Percentiles rank a stretch among this genome's conserved stretches.
Conservation (phyloP, 2,888 invertebrate species). For the Troglohyphantes excavatus region DNA sequence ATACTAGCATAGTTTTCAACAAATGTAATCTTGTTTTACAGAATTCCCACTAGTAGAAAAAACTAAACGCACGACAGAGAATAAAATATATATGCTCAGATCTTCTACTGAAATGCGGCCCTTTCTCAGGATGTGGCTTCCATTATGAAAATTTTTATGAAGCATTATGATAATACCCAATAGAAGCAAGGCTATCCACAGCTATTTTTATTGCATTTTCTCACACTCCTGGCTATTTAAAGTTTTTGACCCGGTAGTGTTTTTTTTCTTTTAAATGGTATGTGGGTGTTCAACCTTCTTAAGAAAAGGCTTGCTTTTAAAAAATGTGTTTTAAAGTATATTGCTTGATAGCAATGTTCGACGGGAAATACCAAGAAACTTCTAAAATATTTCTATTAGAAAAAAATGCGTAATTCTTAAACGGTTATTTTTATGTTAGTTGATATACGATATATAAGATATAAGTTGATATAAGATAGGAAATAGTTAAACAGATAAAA, state of each 20-base stretch:
- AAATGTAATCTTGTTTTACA: constrained; percentile 41
- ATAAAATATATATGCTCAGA: background rate
- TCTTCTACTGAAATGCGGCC: background rate
- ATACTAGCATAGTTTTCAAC: constrained; percentile 42
- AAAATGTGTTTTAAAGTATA: too few relatives aligned
- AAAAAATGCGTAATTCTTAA: too few relatives aligned
- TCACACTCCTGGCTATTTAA: background rate
- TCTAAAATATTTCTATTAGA: too few relatives aligned
- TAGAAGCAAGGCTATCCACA: constrained; percentile 13
- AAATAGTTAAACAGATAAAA: too few relatives aligned
- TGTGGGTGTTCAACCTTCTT: too few relatives aligned
- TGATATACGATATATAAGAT: too few relatives aligned
- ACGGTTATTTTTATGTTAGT: too few relatives aligned
- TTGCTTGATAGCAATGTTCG: too few relatives aligned
- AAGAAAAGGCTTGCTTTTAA: too few relatives aligned
- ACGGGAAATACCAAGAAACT: too few relatives aligned
- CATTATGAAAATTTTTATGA: constrained; percentile 66
- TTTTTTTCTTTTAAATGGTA: too few relatives aligned
- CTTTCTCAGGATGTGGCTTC: constrained; percentile 46
- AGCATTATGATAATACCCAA: constrained; percentile 44
- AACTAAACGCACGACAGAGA: constrained; percentile 16
- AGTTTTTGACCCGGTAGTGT: background rate
- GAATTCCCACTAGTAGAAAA: background rate
- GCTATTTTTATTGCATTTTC: constrained; percentile 35
- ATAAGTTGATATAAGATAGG: too few relatives aligned